Conservation (phyloP, 2,113 vertebrate species). For the Geococcyx californianus region DNA sequence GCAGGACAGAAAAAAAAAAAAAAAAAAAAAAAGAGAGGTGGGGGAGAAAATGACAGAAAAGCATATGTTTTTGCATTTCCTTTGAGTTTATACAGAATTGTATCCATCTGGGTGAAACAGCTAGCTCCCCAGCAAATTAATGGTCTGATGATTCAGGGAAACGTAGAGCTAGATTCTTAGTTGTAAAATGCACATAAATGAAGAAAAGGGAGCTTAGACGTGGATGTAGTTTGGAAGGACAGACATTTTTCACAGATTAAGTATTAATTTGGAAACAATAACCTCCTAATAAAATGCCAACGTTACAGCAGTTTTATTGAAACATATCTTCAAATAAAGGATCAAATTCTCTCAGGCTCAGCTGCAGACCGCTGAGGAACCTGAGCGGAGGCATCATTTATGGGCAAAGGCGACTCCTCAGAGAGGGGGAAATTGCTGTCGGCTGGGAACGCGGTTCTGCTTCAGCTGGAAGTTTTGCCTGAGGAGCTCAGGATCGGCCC, state of each 20-base stretch:
- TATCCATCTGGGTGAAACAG: constrained; percentile 20
- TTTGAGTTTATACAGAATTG: constrained; percentile 20
- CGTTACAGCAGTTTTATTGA: not conserved
- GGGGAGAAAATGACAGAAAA: not conserved
- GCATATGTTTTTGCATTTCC: constrained; percentile 29
- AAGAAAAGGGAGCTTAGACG: not conserved
- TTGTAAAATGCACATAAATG: not conserved
- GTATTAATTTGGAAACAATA: constrained; percentile 13
- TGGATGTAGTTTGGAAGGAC: not conserved
- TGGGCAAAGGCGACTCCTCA: not conserved
- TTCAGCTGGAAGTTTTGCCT: not conserved
- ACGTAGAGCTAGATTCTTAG: not conserved
- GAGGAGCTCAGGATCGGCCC: not conserved
- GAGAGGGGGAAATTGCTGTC: not conserved
- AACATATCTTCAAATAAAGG: not conserved
- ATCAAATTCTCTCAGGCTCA: constrained; percentile 12
- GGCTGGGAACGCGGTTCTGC: not conserved
- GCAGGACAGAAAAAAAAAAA: not conserved
- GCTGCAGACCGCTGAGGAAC: not conserved
- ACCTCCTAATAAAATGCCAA: not conserved
- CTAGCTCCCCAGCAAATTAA: constrained; percentile 10
- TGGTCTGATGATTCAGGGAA: constrained; percentile 40
- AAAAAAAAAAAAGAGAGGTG: rapidly evolving
- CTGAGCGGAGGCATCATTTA: not conserved
- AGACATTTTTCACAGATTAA: not conserved